Conservation (phyloP, 2,113 vertebrate species). For the Grammomys surdaster region DNA sequence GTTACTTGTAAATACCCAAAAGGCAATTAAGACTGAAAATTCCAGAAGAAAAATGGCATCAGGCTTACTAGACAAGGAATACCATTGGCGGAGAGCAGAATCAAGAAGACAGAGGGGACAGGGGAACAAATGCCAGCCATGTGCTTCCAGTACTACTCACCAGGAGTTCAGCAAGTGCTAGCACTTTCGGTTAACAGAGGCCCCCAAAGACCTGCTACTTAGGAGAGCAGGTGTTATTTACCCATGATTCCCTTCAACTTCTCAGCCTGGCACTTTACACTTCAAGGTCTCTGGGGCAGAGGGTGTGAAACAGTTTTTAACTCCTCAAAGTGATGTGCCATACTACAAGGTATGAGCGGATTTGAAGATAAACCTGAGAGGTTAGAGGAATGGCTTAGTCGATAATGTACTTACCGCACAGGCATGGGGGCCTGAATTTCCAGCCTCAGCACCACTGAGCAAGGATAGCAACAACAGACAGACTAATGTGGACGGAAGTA, state of each 20-base stretch:
- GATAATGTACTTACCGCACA: neutral
- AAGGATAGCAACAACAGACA: neutral
- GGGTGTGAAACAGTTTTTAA: neutral
- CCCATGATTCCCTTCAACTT: neutral
- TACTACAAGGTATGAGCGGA: neutral
- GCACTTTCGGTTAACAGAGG: neutral
- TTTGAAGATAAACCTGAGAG: neutral
- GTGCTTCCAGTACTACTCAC: neutral
- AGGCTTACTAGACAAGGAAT: conserved; percentile 18
- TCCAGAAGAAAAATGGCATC: conserved; percentile 56
- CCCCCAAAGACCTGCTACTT: neutral
- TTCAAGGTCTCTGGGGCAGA: neutral
- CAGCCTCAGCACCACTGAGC: neutral
- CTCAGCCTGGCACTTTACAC: neutral
- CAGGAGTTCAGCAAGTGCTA: neutral
- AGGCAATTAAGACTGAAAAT: conserved; percentile 78
- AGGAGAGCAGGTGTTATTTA: neutral
- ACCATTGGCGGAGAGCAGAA: conserved; percentile 8
- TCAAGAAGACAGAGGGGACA: neutral
- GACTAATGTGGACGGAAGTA: neutral
- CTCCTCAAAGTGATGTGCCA: neutral
- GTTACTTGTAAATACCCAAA: conserved; percentile 69
- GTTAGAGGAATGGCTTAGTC: neutral
- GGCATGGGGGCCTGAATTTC: neutral
- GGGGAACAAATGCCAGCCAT: neutral